Evolutionary conservation across 2,888 invertebrate species (phyloP), one percentile per base, ranked within the genome.

Genomic region (Synanthedon vespiformis): DNA sequence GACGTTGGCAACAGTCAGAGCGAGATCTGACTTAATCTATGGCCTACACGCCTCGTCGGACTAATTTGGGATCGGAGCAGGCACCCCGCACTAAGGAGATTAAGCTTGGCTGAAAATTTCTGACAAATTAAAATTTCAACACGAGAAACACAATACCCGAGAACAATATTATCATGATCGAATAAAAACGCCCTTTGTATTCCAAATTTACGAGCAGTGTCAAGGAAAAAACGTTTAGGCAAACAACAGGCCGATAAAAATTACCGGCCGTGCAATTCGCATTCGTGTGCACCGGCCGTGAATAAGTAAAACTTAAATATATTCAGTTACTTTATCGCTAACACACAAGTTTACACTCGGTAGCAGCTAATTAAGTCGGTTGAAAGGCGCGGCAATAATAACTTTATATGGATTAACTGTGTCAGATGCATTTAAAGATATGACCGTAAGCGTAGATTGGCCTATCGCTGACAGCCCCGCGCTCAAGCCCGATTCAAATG

Each of bases 381-480:
- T 75, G 74, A 77, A 77, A 78, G 74, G 73, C 74, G 73, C 74
- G 65, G 74, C 69, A 73, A 74, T 79, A 82, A 80, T 82, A 79
- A 78, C 78, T 82, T 77, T 79, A 81, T 80, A 80, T 75, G 77
- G 80, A 80, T 78, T 77, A 80, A 77, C 71, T 74, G 70, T 77
- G 79, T 80, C 80, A 79, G 80, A 80, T 78, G 72, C 77, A 74
- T 75, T 78, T 71, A 73, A 61, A 76, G 79, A 82, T 80, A 34
- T 34, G 64, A 64, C 61, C n/a, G 48, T 44, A 44, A 62, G 58
- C 57, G 57, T 53, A 48, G 68, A 68, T 68, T 62, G 63, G 69
- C 71, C 74, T 72, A 73, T 69, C 68, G 73, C 65, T 64, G 65
- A 71, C 75, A 68, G 64, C 61, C 61, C 62, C 61, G 47, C 49